Base-by-base conservation (phyloP, 1,140 invertebrate genomes). In the Micrasema minimum region DNA sequence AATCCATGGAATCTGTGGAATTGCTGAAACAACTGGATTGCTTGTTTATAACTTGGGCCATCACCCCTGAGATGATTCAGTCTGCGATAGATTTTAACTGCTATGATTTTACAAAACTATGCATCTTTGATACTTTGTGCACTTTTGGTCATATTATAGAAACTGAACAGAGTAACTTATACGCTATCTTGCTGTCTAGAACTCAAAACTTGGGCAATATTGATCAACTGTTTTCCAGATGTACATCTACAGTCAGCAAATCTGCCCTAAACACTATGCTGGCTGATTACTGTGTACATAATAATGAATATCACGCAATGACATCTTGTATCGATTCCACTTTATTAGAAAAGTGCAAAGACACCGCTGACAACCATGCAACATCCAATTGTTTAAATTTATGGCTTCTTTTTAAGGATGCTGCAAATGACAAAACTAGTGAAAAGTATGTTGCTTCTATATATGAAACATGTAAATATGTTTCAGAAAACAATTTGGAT, bases 61-160 rank as follows among this genome's bases (percentile, higher is more conserved):
- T 90, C 50, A 85, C 82, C 5, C 66, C 85, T 26, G 81, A 88
- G 59, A 90, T 90, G 88, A 82, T 90, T 66, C 78, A 84, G 37
- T 77, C 55, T 46, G 80, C 88, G 64, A 78, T 83, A 20, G 79
- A 77, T 11, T 84, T 82, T 46, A 78, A 82, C 72, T 86, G 82
- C 72, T 85, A 83, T 77, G 73, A 75, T 65, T 84, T 85, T 43
- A 81, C 83, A 9, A 87, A 86, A 77, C 78, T 87, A 79, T 82
- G 84, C 70, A 79, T 86, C 68, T 83, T 86, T 74, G 85, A 87
- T 71, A 85, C 86, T 50, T 75, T 88, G 3, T 81, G 81, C 23
- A 84, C 81, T 51, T 87, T 84, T 76, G 87, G 87, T n/a, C 81
- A 86, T 61, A 83, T 88, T 55, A 78, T 82, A 71, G 77, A 83